Evolutionary conservation across 2,113 vertebrate genomes (phyloP).

Genomic region (Rhagologus leucostigma): DNA sequence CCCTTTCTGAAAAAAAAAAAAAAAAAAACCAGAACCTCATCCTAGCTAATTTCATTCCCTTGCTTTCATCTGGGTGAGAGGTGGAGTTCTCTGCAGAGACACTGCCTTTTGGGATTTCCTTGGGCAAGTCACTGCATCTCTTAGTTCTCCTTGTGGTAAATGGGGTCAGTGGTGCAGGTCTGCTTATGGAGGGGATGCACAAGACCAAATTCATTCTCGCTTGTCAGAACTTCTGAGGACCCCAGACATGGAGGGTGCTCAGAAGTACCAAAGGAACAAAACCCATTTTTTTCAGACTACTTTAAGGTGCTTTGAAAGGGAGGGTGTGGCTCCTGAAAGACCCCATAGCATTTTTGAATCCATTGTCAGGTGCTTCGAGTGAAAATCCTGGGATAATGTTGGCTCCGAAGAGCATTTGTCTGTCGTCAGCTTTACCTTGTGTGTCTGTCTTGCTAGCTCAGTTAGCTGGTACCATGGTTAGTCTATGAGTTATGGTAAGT

Average conservation of each 20-base stretch:
- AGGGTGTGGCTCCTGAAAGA: neutral
- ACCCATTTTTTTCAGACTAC: neutral
- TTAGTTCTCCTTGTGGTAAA: neutral
- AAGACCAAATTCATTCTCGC: neutral
- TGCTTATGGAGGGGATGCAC: neutral
- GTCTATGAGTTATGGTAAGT: neutral
- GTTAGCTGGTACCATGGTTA: neutral
- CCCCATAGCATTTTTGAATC: neutral
- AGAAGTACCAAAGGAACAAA: neutral
- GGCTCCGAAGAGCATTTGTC: neutral
- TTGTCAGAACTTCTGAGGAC: neutral
- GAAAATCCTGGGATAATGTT: neutral
- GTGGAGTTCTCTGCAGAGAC: neutral
- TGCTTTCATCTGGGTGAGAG: neutral
- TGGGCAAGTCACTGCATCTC: neutral
- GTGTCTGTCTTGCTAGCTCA: neutral
- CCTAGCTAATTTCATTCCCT: neutral
- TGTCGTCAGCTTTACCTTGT: neutral
- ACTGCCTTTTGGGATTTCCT: neutral
- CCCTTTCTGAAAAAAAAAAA: neutral
- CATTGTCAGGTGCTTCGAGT: neutral
- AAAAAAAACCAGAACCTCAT: neutral
- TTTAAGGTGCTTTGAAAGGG: neutral
- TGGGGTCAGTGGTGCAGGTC: neutral
- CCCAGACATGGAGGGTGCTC: neutral